Percentiles rank a stretch among this genome's conserved stretches.
Conservation (phyloP, 2,113 vertebrate species). For the Oryzias melastigma region DNA sequence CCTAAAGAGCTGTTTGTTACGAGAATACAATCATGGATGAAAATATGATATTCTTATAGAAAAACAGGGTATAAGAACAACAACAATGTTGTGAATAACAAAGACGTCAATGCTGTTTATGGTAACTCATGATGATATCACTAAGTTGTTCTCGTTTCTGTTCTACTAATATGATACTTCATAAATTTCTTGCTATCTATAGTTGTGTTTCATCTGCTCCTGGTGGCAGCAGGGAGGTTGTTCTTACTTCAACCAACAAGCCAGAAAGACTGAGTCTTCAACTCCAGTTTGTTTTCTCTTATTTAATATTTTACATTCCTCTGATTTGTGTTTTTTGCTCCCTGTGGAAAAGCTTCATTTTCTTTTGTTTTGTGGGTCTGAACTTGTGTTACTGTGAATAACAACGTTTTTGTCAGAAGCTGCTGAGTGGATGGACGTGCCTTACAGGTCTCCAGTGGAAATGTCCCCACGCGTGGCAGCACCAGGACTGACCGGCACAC, state of each 20-base stretch:
- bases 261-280: conserved; percentile 64
- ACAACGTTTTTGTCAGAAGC: conserved; percentile 45
- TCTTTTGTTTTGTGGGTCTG: conserved; percentile 36
- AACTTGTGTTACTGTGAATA: conserved; percentile 66
- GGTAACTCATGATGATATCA: conserved; percentile 60
- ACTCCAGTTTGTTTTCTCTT: conserved; percentile 49
- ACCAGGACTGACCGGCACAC: conserved; percentile 32
- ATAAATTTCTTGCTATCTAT: conserved; percentile 60
- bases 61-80: conserved; percentile 80
- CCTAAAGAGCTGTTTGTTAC: conserved; percentile 70
- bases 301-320: conserved; percentile 52
- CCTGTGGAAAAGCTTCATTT: conserved; percentile 36
- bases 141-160: conserved; percentile 52
- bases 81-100: conserved; percentile 77
- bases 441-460: conserved; percentile 72
- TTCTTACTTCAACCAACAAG: conserved; percentile 49
- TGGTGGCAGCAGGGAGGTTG: conserved; percentile 50
- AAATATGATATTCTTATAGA: conserved; percentile 72
- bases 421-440: conserved; percentile 66
- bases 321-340: conserved; percentile 56
- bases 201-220: conserved; percentile 47
- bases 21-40: conserved; percentile 76
- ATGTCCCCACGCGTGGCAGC: conserved; percentile 45
- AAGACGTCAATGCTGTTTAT: conserved; percentile 66
- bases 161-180: conserved; percentile 54